Evolutionary conservation across 2,113 vertebrate genomes (phyloP).

Genomic region (Danionella cerebrum): DNA sequence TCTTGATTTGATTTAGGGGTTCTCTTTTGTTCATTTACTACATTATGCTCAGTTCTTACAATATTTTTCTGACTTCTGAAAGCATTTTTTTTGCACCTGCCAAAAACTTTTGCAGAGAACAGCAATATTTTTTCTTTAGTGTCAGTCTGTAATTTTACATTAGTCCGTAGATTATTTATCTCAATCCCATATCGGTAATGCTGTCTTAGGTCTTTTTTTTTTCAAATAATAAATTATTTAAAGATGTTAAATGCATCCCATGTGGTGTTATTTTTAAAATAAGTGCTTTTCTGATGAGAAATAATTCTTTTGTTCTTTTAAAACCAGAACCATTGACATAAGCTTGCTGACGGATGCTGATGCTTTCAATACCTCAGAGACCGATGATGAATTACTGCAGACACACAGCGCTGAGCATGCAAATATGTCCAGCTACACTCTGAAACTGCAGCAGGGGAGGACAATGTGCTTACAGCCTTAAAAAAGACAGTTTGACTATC

Average conservation of each 20-base stretch:
- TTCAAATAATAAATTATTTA: no score
- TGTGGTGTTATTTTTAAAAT: constrained; percentile 22
- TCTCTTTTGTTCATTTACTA: no score
- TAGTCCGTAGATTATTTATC: not conserved
- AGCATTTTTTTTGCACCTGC: no score
- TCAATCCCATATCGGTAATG: not conserved
- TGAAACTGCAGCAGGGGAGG: constrained; percentile 39
- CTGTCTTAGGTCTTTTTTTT: not conserved
- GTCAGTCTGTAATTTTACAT: no score
- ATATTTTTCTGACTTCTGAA: no score
- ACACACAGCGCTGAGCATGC: constrained; percentile 70
- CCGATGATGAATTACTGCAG: constrained; percentile 72
- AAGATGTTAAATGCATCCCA: no score
- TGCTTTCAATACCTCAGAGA: constrained; percentile 71
- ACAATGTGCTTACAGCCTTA: constrained; percentile 58
- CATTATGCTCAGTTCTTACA: no score
- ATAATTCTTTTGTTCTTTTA: constrained; percentile 39
- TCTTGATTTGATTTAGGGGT: no score
- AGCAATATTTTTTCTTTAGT: no score
- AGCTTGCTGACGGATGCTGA: constrained; percentile 64
- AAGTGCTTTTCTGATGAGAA: constrained; percentile 34
- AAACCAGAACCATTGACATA: constrained; percentile 67
- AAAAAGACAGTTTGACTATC: constrained; percentile 39
- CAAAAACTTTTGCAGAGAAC: no score
- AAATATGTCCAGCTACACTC: constrained; percentile 56